These are phyloP conservation scores for Crocuta crocuta DNA, from an alignment of 2,113 vertebrate species.

Conservation along the genomic window DNA sequence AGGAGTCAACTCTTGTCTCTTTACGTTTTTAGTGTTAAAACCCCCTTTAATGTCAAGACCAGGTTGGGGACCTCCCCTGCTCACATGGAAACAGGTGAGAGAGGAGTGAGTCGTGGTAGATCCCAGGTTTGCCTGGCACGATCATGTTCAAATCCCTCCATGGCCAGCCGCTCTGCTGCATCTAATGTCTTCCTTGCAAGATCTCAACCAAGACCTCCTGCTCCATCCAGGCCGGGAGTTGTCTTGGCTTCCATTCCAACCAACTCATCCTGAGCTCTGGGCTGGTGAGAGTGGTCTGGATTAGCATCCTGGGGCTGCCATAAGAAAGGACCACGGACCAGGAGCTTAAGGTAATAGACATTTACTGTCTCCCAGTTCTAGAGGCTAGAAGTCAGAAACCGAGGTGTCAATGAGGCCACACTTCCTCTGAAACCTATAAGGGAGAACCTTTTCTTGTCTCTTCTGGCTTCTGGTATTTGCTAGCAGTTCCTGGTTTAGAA, in stretches of 20 bases:
- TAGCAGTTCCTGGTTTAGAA: not conserved
- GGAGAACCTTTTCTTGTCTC: not conserved
- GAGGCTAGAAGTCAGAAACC: not conserved
- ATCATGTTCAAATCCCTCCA: not conserved
- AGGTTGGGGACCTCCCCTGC: not conserved
- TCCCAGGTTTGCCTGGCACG: not conserved
- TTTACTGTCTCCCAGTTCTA: not conserved
- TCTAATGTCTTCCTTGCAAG: not conserved
- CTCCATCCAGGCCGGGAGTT: not conserved
- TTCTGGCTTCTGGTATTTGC: not conserved
- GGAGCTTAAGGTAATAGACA: not conserved
- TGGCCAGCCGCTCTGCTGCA: not conserved
- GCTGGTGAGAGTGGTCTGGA: not conserved
- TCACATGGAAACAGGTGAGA: not conserved
- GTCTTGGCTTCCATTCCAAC: not conserved
- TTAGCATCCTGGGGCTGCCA: not conserved
- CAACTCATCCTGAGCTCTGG: not conserved
- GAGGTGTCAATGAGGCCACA: not conserved
- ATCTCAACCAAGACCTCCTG: not conserved
- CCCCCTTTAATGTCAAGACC: not conserved
- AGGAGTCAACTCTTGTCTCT: constrained; percentile 72
- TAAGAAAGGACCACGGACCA: not conserved
- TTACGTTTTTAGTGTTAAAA: constrained; percentile 30
- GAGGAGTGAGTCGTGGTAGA: not conserved
- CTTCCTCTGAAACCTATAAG: not conserved